phyloP scores from a whole-genome alignment of 2,888 invertebrate genomes.

The Archips xylosteana region DNA sequence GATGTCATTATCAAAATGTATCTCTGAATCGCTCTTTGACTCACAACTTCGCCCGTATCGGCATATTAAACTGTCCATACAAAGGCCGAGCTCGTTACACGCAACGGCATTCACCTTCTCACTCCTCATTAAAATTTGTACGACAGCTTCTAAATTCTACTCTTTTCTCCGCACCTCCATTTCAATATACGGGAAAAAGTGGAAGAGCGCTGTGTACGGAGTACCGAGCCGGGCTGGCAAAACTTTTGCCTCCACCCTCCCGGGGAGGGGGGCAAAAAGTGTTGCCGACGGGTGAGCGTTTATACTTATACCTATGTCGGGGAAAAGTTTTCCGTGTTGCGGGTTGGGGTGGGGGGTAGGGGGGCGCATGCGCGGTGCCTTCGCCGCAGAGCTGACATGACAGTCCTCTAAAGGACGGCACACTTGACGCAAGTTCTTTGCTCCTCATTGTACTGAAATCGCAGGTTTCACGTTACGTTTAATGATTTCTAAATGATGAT shows the following conservation, averaged over 20 bases:
- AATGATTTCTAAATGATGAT: constrained; percentile 19
- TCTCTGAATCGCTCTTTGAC: constrained; percentile 48
- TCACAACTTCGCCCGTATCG: constrained; percentile 54
- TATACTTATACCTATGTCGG: constrained; percentile 81
- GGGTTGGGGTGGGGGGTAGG: constrained; percentile 69
- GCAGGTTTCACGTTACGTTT: constrained; percentile 29
- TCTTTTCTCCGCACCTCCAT: constrained; percentile 85
- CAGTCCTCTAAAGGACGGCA: constrained; percentile 76
- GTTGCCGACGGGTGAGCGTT: constrained; percentile 82
- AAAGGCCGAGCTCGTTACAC: constrained; percentile 70
- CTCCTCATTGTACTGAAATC: constrained; percentile 35
- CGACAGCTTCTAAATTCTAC: constrained; percentile 85
- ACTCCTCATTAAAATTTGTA: constrained; percentile 85
- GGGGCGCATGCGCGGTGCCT: constrained; percentile 73
- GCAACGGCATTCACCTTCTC: constrained; percentile 72
- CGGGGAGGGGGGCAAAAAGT: constrained; percentile 80
- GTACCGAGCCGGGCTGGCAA: constrained; percentile 80
- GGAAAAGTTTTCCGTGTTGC: constrained; percentile 86
- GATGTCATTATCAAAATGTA: constrained; percentile 51
- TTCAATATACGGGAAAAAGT: constrained; percentile 86
- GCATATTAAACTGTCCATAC: constrained; percentile 66
- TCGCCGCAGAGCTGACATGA: constrained; percentile 74
- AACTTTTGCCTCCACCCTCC: constrained; percentile 79
- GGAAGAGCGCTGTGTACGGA: constrained; percentile 84
- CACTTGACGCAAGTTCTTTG: constrained; percentile 58